Base-by-base conservation (phyloP, 2,797 vertebrate species). In the Microctenopoma steveboyesi region DNA sequence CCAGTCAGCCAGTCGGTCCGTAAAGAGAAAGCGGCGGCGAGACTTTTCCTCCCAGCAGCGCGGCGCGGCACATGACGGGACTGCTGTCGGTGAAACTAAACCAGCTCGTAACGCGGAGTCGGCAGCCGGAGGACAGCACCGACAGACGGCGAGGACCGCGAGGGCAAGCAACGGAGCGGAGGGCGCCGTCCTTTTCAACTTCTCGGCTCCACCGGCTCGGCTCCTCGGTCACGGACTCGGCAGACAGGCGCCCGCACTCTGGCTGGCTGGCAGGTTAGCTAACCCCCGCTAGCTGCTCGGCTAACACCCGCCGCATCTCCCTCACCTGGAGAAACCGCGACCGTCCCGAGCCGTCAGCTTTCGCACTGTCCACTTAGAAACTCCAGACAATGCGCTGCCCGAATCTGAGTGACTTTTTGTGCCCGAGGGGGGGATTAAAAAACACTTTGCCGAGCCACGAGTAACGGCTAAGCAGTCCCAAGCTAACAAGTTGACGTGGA, bases 401-500 rank as follows among this genome's bases (percentile, higher is more conserved):
- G 2, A 2, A 40, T 22, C 7, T 8, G 11, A 16, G 5, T 11
- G 55, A 88, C 83, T 88, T 87, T 82, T 75, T 45, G 46, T 63
- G 14, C 22, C 73, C 58, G 15, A 18, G 45, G 18, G 10, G 59
- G 12, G 54, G 8, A 78, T 81, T 72, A 46, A 69, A 35, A 1
- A 46, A 15, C 73, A 73, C 76, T 86, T 81, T 48, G 0, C 52
- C 47, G 0, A 33, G 65, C 69, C 27, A 53, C 15, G 60, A 71
- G 65, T 65, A 72, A 55, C n/a, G 66, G 78, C 84, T 82, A 48
- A 3, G 4, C 39, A 30, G 35, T 25, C 30, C 27, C 30, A 3
- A 67, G 85, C 87, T 88, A 86, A 86, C 81, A 74, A 90, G 87
- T 89, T 83, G 87, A 91, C 89, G 88, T 89, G 88, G 88, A 89